phyloP scores from a whole-genome alignment of 2,888 invertebrate species.

The Philaethria dido region DNA sequence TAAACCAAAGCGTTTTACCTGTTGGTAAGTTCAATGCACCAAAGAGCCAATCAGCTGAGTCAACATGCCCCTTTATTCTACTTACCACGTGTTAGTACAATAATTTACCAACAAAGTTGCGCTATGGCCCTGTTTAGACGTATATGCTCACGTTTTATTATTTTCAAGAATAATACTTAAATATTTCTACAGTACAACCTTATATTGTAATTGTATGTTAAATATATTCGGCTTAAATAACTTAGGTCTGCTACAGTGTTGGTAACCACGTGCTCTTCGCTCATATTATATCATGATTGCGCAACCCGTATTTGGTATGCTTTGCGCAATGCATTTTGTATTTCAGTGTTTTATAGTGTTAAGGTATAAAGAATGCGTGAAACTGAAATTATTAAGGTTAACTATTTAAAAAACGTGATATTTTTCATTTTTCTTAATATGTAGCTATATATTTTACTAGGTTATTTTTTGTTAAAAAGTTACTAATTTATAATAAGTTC shows the following conservation, averaged over 20 bases:
- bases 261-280: background rate
- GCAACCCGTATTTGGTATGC: background rate
- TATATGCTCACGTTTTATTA: conserved; percentile 46
- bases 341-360: background rate
- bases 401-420: too few relatives aligned
- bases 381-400: background rate
- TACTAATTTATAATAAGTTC: too few relatives aligned
- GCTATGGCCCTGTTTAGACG: conserved; percentile 59
- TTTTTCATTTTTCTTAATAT: too few relatives aligned
- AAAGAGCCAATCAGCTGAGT: conserved; percentile 76
- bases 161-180: conserved; percentile 8
- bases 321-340: background rate
- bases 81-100: conserved; percentile 54
- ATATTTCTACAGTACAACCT: background rate
- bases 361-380: too few relatives aligned
- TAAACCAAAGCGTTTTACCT: conserved; percentile 54
- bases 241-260: background rate
- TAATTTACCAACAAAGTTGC: conserved; percentile 65
- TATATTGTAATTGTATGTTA: background rate
- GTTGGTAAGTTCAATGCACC: conserved; percentile 74
- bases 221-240: background rate
- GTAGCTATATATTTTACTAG: too few relatives aligned
- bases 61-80: conserved; percentile 60
- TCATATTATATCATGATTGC: background rate
- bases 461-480: too few relatives aligned